A percentile compares a stretch with the other conserved stretches of the same genome.
phyloP scores from a whole-genome alignment of 2,113 vertebrate genomes.

The Hiodon tergisus region DNA sequence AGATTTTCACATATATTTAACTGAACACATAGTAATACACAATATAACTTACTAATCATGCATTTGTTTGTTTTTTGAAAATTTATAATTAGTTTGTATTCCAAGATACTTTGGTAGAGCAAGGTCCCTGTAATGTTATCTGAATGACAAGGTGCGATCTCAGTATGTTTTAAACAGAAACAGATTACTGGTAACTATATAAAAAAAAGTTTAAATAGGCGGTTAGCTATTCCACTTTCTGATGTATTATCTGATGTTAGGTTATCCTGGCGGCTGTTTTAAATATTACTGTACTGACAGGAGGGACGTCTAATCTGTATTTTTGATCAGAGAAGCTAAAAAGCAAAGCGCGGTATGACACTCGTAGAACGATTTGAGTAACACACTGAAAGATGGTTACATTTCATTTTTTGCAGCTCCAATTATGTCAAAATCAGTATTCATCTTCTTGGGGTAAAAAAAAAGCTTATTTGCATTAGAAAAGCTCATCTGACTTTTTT shows the following conservation, averaged over 20 bases:
- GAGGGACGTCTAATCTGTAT: background rate
- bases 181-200: too few relatives aligned
- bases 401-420: conserved; percentile 42
- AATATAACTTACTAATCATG: too few relatives aligned
- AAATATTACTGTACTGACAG: background rate
- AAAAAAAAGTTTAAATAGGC: background rate
- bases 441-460: conserved; percentile 43
- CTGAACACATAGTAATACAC: too few relatives aligned
- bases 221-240: background rate
- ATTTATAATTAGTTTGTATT: too few relatives aligned
- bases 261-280: background rate
- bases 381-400: conserved; percentile 36
- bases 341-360: conserved; percentile 39
- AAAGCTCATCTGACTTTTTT: conserved; percentile 17
- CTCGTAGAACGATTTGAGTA: conserved; percentile 36
- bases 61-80: too few relatives aligned
- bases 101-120: too few relatives aligned
- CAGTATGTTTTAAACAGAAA: too few relatives aligned
- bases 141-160: too few relatives aligned
- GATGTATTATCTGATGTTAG: background rate
- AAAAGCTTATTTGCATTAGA: conserved; percentile 1
- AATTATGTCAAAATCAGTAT: conserved; percentile 49
- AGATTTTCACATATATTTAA: too few relatives aligned
- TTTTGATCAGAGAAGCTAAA: background rate
- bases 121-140: too few relatives aligned